These are phyloP conservation scores for Centropus unirufus DNA, from an alignment of 2,113 vertebrate genomes.

Conservation along the genomic window DNA sequence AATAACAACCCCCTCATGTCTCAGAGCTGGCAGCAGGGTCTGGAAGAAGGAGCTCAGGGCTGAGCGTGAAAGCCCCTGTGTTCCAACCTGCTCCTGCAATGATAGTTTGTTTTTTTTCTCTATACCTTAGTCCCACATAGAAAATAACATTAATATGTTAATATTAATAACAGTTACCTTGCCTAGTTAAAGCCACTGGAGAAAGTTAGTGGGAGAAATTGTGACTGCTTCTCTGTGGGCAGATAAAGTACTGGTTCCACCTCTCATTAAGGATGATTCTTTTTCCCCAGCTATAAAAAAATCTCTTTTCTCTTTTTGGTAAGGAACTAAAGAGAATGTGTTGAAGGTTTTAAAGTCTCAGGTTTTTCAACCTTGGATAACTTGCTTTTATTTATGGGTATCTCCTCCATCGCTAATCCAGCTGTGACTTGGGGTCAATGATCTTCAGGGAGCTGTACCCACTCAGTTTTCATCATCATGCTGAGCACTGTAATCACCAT, in stretches of 20 bases:
- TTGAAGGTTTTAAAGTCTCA: not conserved
- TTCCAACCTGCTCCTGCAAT: not conserved
- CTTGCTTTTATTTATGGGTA: not conserved
- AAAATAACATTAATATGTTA: not conserved
- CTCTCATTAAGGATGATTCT: not conserved
- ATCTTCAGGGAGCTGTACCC: not conserved
- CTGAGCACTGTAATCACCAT: not conserved
- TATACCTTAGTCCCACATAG: fast-evolving
- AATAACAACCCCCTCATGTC: not conserved
- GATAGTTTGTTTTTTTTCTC: fast-evolving
- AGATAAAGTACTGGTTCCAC: not conserved
- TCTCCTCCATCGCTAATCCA: not conserved
- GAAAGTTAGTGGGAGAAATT: not conserved
- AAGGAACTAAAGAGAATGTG: not conserved
- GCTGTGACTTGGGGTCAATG: not conserved
- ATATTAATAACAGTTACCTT: not conserved
- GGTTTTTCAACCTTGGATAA: not conserved
- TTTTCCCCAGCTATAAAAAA: not conserved
- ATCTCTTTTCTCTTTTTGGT: not conserved
- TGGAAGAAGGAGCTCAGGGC: not conserved
- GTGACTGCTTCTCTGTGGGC: not conserved
- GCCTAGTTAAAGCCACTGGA: not conserved
- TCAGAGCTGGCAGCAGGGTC: not conserved
- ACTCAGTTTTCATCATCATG: not conserved
- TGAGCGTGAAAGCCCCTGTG: not conserved